Evolutionary conservation across 2,113 vertebrate species (phyloP).

Genomic region (Pituophis catenifer): DNA sequence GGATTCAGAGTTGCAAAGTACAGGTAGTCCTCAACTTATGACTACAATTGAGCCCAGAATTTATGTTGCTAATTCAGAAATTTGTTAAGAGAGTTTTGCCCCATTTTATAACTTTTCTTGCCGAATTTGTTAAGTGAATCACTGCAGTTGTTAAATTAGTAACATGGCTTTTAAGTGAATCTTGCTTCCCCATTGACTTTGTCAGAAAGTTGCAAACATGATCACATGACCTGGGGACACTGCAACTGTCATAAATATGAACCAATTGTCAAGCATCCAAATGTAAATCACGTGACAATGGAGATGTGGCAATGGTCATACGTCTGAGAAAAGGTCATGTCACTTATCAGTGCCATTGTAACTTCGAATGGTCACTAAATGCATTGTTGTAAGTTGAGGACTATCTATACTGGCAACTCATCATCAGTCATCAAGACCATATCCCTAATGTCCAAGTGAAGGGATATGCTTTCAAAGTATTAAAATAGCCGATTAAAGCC

Average conservation of each 20-base stretch:
- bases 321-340: not conserved
- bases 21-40: not conserved
- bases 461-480: not conserved
- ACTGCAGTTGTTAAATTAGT: not conserved
- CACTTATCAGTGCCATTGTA: not conserved
- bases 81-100: not conserved
- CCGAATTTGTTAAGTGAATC: not conserved
- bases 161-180: not conserved
- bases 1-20: not conserved
- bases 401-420: not conserved
- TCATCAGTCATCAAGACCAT: no score
- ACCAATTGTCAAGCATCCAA: not conserved
- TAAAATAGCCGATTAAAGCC: not conserved
- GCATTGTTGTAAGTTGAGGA: not conserved
- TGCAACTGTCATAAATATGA: not conserved
- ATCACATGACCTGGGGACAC: not conserved
- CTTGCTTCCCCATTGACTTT: not conserved
- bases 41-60: not conserved
- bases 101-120: not conserved
- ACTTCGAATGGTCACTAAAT: not conserved
- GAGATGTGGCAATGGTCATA: not conserved
- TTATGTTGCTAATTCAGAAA: not conserved
- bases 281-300: not conserved
- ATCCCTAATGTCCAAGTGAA: not conserved
- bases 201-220: not conserved